Evolutionary conservation across 2,888 invertebrate species (phyloP).

Genomic region (Macrosoma leucophasiata): DNA sequence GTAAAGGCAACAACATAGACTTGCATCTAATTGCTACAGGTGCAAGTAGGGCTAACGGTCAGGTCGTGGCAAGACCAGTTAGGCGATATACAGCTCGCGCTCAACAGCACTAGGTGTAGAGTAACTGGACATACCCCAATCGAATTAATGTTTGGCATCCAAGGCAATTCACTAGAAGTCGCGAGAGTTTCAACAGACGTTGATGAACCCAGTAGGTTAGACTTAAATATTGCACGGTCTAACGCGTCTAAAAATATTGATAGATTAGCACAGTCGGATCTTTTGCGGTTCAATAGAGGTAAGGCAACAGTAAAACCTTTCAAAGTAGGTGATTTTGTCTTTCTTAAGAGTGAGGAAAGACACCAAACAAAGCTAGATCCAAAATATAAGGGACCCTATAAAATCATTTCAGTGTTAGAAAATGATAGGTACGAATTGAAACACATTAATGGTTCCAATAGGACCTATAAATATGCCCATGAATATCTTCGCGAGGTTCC

Average conservation of each 20-base stretch:
- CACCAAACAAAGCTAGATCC: constrained; percentile 24
- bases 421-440: constrained; percentile 21
- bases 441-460: constrained; percentile 12
- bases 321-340: constrained; percentile 20
- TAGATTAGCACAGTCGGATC: too few species aligned
- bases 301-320: constrained; percentile 17
- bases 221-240: too few species aligned
- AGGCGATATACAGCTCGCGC: constrained; percentile 12
- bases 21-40: constrained; percentile 26
- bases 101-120: constrained; percentile 21
- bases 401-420: constrained; percentile 15
- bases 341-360: constrained; percentile 20
- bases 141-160: constrained; percentile 23
- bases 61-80: constrained; percentile 14
- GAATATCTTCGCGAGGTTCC: constrained; percentile 13
- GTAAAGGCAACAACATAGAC: constrained; percentile 12
- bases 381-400: constrained; percentile 22
- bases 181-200: too few species aligned
- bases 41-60: constrained; percentile 19
- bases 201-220: too few species aligned
- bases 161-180: constrained; percentile 14
- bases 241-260: too few species aligned
- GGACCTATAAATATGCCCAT: constrained; percentile 21
- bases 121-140: constrained; percentile 19
- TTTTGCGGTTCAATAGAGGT: constrained; percentile 17